Conservation (phyloP, 2,113 vertebrate species). For the Colius striatus region DNA sequence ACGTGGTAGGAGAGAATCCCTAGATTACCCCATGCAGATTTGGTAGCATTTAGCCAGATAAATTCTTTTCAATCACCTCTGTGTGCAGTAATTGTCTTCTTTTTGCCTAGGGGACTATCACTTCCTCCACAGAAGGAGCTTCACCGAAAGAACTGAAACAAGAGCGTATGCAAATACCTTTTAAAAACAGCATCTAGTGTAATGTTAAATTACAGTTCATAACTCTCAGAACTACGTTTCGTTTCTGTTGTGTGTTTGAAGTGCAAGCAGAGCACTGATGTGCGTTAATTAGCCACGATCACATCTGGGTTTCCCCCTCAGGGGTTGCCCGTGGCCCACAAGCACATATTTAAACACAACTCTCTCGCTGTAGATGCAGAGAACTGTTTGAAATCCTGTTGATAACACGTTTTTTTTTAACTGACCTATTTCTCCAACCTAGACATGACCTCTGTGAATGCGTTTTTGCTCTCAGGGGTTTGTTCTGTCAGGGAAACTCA, state of each 20-base stretch:
- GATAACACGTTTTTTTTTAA: not conserved
- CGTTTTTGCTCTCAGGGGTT: too few relatives aligned
- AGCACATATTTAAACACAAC: not conserved
- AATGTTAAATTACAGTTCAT: not conserved
- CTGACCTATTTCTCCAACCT: not conserved
- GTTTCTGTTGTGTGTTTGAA: not conserved
- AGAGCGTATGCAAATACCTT: not conserved
- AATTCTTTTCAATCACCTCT: not conserved
- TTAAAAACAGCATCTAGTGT: not conserved
- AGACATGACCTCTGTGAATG: not conserved
- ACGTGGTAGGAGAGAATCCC: conserved; percentile 25
- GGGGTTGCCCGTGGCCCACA: not conserved
- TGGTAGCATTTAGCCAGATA: not conserved
- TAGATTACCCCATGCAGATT: not conserved
- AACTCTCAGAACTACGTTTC: not conserved
- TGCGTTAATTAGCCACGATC: not conserved
- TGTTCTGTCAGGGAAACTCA: too few relatives aligned
- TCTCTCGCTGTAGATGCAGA: not conserved
- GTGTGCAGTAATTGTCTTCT: not conserved
- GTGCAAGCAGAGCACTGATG: not conserved
- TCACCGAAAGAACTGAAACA: not conserved
- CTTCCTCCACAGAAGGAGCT: too few relatives aligned
- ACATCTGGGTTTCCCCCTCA: not conserved
- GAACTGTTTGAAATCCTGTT: not conserved
- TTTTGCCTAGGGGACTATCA: not conserved